Base-by-base conservation (phyloP, 2,888 invertebrate species). In the Tetragonisca angustula region DNA sequence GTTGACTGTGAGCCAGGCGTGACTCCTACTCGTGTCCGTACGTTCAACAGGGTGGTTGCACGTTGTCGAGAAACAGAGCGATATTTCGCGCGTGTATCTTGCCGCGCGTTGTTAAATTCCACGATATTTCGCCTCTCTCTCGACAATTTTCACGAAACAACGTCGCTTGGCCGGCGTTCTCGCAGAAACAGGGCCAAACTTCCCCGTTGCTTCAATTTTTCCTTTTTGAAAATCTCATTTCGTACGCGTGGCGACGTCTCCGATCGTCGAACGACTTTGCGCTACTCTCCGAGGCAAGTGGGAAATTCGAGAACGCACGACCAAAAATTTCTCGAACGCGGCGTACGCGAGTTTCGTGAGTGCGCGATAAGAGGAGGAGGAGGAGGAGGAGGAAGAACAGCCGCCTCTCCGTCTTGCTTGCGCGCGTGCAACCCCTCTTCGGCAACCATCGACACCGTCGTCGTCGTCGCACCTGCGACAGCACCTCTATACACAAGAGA, bases 1-100 rank as follows among this genome's bases (percentile, higher is more conserved):
- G 90, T 92, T 88, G 91, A 92, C 92, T 93, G 90, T 91, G 91
- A 91, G 90, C 89, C 89, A 91, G 87, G 89, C 87, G 89, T 84
- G 90, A 90, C 92, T 91, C 89, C 88, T 90, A 88, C 90, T 89
- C 88, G 90, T 86, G 86, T 89, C 87, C 84, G 88, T 84, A 86
- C 87, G 90, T 86, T 90, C 90, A 90, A 90, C 90, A 90, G 90
- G 90, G 89, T 90, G 89, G 87, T 90, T 85, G 84, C 90, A 85
- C 86, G 87, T 85, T 87, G 87, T 82, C 84, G 83, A 79, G 85
- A 89, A 89, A 87, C 84, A 87, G 74, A 82, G 81, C 80, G 77
- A 81, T 88, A 78, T 88, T 88, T 79, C 79, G 87, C 77, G 80
- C 84, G 89, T 83, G 79, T 67, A 61, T 49, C 52, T 71, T n/a